Base-by-base conservation (phyloP, 2,113 vertebrate genomes). In the Uria aalge region DNA sequence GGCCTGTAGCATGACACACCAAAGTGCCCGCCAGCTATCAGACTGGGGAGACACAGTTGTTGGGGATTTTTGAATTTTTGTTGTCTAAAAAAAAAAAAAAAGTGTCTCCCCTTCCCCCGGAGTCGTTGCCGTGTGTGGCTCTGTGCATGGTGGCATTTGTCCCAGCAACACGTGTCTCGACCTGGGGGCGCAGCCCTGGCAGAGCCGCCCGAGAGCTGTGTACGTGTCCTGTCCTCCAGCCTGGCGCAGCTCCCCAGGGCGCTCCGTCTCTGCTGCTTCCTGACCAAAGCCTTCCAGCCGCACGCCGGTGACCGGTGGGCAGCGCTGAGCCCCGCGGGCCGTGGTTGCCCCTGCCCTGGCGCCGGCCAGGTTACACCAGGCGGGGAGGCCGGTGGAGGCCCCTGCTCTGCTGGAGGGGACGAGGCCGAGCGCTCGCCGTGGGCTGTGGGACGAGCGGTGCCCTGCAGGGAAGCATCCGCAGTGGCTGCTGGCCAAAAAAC, bases 381-480 rank as follows among this genome's bases (percentile, higher is more conserved):
- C 3, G 6, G 11, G 55, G n/a, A 12, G 30, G 72, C 43, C 10
- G 30, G 11, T 6, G 27, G 53, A 34, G 36, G n/a, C 10, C 3
- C 4, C 2, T 4, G 30, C 63, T 38, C 29, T 18, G 40, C 78
- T 2, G 29, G 36, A 21, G 59, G 43, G 24, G 36, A 47, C 2
- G 6, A 0, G 6, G 34, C 48, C 9, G 4, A 12, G 30, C 8
- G 11, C 55, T 75, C 3, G 15, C 77, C 6, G 5, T 3, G 7
- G 41, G 29, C 4, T 6, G 26, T 2, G 15, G 50, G 69, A 9
- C 4, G 8, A 27, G 43, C 5, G 0, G 5, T 9, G 38, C 4
- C 52, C 19, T 0, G 8, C 26, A 4, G 73, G 34, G 23, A 5
- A 11, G 22, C 26, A 5, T 3, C 36, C 0, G 13, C 24, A 3